Evolutionary conservation across 2,888 invertebrate genomes (phyloP).

Genomic region (Tiliacea citrago): DNA sequence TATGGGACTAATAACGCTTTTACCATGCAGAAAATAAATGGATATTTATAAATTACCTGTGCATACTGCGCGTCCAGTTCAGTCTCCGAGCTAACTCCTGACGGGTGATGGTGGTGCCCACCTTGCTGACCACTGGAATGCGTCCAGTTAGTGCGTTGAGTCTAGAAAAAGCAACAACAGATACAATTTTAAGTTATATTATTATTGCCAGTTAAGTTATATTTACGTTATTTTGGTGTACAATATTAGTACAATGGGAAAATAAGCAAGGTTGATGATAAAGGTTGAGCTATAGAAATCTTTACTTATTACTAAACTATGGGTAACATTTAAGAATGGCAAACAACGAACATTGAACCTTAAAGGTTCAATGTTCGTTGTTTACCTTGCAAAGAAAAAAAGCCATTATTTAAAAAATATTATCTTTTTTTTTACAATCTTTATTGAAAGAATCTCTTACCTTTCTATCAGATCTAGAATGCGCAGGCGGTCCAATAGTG

Average conservation of each 20-base stretch:
- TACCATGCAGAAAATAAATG: too few relatives aligned
- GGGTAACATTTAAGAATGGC: background rate
- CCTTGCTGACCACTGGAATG: constrained; percentile 76
- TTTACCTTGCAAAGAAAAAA: too few relatives aligned
- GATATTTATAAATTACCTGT: constrained; percentile 72
- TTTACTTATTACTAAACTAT: background rate
- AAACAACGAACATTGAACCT: too few relatives aligned
- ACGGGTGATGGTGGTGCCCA: constrained; percentile 86
- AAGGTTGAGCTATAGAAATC: background rate
- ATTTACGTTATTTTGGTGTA: background rate
- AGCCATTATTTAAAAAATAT: too few relatives aligned
- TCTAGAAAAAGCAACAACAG: constrained; percentile 66
- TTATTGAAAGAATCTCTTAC: constrained; percentile 74
- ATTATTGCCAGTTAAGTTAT: background rate
- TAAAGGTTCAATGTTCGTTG: too few relatives aligned
- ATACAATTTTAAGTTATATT: background rate
- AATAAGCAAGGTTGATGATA: background rate
- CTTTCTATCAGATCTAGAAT: constrained; percentile 91
- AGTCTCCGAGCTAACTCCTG: constrained; percentile 89
- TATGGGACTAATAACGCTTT: too few relatives aligned
- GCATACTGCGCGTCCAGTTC: constrained; percentile 89
- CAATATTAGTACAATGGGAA: background rate
- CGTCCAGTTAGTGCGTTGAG: constrained; percentile 82
- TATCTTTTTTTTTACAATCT: too few relatives aligned
- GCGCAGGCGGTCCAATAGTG: constrained; percentile 89